A percentile compares a stretch with the other conserved stretches of the same genome.
Conservation (phyloP, 2,888 invertebrate species). For the Pemphredon lugubris region DNA sequence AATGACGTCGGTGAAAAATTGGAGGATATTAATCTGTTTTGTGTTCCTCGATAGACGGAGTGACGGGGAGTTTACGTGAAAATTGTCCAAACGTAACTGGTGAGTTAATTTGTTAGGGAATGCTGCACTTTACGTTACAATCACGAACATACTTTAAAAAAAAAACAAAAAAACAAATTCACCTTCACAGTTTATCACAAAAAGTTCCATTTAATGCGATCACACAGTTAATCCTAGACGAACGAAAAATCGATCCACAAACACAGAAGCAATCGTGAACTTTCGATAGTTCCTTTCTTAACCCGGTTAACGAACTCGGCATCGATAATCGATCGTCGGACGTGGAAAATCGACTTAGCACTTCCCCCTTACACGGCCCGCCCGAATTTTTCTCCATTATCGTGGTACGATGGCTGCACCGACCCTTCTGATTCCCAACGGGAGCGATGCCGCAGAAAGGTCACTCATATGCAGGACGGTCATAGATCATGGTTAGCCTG, state of each 20-base stretch:
- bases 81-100: too few relatives aligned
- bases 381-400: constrained; percentile 71
- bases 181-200: too few relatives aligned
- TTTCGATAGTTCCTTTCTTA: constrained; percentile 42
- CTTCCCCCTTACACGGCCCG: constrained; percentile 17
- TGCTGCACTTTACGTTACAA: too few relatives aligned
- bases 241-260: neutral
- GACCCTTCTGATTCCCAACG: constrained; percentile 69
- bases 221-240: too few relatives aligned
- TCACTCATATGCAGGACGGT: constrained; percentile 75
- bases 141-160: too few relatives aligned
- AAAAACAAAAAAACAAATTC: too few relatives aligned
- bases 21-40: constrained; percentile 2
- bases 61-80: too few relatives aligned
- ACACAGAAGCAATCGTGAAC: neutral
- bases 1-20: constrained; percentile 4
- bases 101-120: too few relatives aligned
- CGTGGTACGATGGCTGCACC: constrained; percentile 41
- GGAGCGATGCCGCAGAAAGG: constrained; percentile 71
- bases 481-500: constrained; percentile 78
- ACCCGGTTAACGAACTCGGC: constrained; percentile 50
- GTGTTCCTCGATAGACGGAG: too few relatives aligned
- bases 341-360: constrained; percentile 51
- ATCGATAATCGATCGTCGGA: constrained; percentile 55
- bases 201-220: too few relatives aligned